These are phyloP conservation scores for Bombyx huttoni DNA, from an alignment of 2,888 invertebrate genomes.

Conservation along the genomic window DNA sequence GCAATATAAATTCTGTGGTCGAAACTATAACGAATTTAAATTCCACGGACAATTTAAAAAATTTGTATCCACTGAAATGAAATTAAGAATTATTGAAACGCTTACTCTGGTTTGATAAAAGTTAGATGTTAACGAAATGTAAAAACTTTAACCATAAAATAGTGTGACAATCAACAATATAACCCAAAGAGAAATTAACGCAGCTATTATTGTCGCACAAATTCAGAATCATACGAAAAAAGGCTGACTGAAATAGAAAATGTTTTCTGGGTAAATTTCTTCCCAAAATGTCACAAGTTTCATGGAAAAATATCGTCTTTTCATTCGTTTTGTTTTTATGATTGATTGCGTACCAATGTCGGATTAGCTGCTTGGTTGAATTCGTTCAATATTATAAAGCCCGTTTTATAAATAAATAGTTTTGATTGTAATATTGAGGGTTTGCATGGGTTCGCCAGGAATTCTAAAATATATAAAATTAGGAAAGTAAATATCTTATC, in stretches of 20 bases:
- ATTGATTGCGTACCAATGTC: conserved; percentile 40
- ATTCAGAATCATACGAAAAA: neutral
- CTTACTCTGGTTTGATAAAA: too few species aligned
- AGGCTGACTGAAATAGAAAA: conserved; percentile 1
- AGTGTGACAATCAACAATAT: too few species aligned
- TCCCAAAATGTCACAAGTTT: conserved; percentile 15
- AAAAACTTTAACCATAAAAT: too few species aligned
- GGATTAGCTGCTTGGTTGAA: conserved; percentile 22
- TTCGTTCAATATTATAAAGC: neutral
- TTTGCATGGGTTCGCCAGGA: too few species aligned
- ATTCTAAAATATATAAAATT: too few species aligned
- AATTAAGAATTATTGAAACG: neutral
- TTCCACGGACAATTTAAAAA: neutral
- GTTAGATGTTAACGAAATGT: too few species aligned
- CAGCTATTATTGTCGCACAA: neutral
- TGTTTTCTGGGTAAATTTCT: conserved; percentile 6
- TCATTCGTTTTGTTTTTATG: conserved; percentile 29
- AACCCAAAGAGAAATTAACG: too few species aligned
- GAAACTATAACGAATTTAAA: conserved; percentile 1
- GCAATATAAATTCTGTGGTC: conserved; percentile 3
- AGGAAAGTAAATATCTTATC: too few species aligned
- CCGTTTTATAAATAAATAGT: neutral
- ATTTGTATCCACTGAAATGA: neutral
- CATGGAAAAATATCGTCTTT: conserved; percentile 17
- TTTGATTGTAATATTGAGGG: neutral